These are phyloP conservation scores for Phrixothrix hirtus DNA, from an alignment of 2,888 invertebrate genomes.

Conservation along the genomic window DNA sequence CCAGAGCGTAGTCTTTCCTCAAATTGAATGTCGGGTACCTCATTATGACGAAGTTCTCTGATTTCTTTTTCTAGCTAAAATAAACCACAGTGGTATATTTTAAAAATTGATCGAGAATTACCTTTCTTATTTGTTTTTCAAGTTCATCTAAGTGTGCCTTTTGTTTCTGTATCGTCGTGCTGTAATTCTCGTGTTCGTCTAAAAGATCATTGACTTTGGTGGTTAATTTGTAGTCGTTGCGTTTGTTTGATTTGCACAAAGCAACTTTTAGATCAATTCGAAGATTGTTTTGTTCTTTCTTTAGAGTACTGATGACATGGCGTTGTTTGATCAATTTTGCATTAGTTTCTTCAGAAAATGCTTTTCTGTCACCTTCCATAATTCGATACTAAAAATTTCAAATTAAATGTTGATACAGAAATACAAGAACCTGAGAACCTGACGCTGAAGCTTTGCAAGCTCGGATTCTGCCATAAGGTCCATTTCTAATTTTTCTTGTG, in stretches of 20 bases:
- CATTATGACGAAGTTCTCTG: slow-evolving; percentile 50
- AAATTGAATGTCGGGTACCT: slow-evolving; percentile 57
- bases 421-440: slow-evolving; percentile 55
- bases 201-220: slow-evolving; percentile 43
- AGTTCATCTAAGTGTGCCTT: slow-evolving; percentile 18
- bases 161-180: slow-evolving; percentile 5
- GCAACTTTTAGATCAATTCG: slow-evolving; percentile 65
- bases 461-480: slow-evolving; percentile 80
- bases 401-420: neutral
- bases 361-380: slow-evolving; percentile 78
- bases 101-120: neutral
- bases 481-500: slow-evolving; percentile 70
- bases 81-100: neutral
- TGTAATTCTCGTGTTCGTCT: slow-evolving; percentile 17
- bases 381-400: slow-evolving; percentile 64
- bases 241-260: slow-evolving; percentile 61
- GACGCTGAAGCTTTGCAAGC: slow-evolving; percentile 75
- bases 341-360: slow-evolving; percentile 71
- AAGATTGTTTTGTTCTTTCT: slow-evolving; percentile 66
- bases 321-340: slow-evolving; percentile 67
- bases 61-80: slow-evolving; percentile 56
- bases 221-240: slow-evolving; percentile 60
- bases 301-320: slow-evolving; percentile 64
- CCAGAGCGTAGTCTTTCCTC: slow-evolving; percentile 59
- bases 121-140: slow-evolving; percentile 22